phyloP scores from a whole-genome alignment of 2,888 invertebrate species.

The Priocnemis perturbator region DNA sequence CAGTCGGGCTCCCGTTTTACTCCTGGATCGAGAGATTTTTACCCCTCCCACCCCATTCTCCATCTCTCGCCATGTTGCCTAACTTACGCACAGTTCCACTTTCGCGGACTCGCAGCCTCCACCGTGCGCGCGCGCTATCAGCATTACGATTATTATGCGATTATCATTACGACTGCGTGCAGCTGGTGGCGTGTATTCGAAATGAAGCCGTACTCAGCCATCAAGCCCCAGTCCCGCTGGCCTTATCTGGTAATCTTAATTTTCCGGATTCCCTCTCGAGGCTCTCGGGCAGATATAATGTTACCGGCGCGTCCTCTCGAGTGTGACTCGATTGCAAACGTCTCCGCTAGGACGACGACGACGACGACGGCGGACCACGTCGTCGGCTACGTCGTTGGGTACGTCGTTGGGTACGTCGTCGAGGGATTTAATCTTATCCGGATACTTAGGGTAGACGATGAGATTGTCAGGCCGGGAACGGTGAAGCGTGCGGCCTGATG shows the following conservation, averaged over 20 bases:
- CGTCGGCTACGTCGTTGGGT: conserved; percentile 21
- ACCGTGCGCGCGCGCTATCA: conserved; percentile 32
- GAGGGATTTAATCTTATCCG: conserved; percentile 57
- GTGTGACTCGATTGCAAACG: conserved; percentile 65
- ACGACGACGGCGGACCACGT: conserved; percentile 36
- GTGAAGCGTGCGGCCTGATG: conserved; percentile 23
- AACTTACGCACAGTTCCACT: conserved; percentile 1
- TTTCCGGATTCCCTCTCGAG: conserved; percentile 61
- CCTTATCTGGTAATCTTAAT: conserved; percentile 69
- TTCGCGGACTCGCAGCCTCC: neutral
- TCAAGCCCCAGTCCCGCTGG: conserved; percentile 35
- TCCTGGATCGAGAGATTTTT: conserved; percentile 29
- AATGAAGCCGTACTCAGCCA: conserved; percentile 60
- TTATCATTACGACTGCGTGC: conserved; percentile 61
- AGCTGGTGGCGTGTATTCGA: conserved; percentile 40
- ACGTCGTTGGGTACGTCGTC: conserved; percentile 33
- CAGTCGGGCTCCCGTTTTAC: conserved; percentile 68
- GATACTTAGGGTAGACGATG: conserved; percentile 46
- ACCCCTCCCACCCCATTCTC: conserved; percentile 16
- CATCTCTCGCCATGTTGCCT: conserved; percentile 24
- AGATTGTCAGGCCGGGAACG: conserved; percentile 43
- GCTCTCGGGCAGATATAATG: conserved; percentile 58
- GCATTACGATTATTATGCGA: conserved; percentile 60
- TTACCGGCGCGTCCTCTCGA: conserved; percentile 57
- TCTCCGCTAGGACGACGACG: too few species aligned